These are phyloP conservation scores for Takifugu bimaculatus DNA, from an alignment of 2,113 vertebrate species.

Conservation along the genomic window DNA sequence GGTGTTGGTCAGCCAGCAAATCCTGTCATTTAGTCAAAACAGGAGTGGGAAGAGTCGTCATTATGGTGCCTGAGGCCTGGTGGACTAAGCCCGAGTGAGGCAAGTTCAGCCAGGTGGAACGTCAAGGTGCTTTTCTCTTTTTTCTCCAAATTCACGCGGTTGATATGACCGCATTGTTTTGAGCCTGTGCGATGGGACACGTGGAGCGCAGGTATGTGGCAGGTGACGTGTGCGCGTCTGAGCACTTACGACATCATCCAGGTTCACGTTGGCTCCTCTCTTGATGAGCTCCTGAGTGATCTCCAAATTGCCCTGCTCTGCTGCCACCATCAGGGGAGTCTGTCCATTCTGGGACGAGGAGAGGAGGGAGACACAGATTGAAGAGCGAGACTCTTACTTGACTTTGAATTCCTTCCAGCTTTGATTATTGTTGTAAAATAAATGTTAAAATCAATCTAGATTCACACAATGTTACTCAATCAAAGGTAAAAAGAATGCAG, in stretches of 20 bases:
- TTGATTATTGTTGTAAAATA: too few relatives aligned
- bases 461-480: too few relatives aligned
- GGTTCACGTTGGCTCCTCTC: slow-evolving; percentile 90
- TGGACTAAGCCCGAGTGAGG: slow-evolving; percentile 37
- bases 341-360: slow-evolving; percentile 83
- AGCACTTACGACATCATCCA: slow-evolving; percentile 87
- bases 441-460: too few relatives aligned
- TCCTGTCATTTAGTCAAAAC: slow-evolving; percentile 60
- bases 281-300: slow-evolving; percentile 91
- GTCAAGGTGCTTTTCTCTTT: slow-evolving; percentile 10
- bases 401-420: too few relatives aligned
- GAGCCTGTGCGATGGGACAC: slow-evolving; percentile 13
- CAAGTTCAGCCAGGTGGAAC: slow-evolving; percentile 60
- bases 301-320: slow-evolving; percentile 93
- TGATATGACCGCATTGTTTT: slow-evolving; percentile 42
- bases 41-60: slow-evolving; percentile 48
- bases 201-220: slow-evolving; percentile 10
- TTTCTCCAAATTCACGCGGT: slow-evolving; percentile 18
- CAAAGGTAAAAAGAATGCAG: too few relatives aligned
- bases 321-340: slow-evolving; percentile 93
- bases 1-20: slow-evolving; percentile 53
- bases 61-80: slow-evolving; percentile 55
- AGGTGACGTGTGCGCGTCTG: slow-evolving; percentile 11
- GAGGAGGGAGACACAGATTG: slow-evolving; percentile 3
- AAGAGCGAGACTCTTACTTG: background rate